Evolutionary conservation across 2,797 vertebrate species (phyloP).

Genomic region (Acanthis flammea): DNA sequence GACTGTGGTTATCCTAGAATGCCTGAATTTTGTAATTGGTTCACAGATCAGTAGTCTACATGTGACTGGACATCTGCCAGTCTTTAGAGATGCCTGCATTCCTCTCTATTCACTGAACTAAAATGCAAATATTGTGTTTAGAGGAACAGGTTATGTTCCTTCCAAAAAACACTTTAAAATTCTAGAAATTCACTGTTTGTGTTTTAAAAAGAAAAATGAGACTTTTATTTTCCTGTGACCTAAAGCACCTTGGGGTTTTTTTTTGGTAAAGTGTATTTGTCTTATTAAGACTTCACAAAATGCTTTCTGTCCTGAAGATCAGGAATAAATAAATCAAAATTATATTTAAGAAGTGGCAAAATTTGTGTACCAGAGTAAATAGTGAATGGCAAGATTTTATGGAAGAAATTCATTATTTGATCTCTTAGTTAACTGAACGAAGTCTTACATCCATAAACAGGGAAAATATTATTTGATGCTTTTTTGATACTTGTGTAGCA

Average conservation of each 20-base stretch:
- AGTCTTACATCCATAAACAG: neutral
- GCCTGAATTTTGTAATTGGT: neutral
- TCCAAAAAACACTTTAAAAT: neutral
- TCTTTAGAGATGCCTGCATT: neutral
- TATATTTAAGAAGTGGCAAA: neutral
- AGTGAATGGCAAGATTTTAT: neutral
- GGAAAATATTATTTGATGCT: neutral
- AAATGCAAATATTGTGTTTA: neutral
- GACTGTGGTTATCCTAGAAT: neutral
- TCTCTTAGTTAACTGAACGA: neutral
- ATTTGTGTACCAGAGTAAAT: neutral
- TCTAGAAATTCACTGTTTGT: neutral
- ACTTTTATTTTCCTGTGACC: neutral
- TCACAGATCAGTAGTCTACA: neutral
- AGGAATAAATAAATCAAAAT: neutral
- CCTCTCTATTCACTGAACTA: neutral
- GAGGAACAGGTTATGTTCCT: neutral
- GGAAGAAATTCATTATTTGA: neutral
- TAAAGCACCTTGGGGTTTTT: neutral
- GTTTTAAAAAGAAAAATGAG: neutral
- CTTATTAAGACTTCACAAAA: neutral
- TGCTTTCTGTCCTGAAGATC: neutral
- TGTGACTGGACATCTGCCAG: neutral
- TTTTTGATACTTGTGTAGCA: neutral
- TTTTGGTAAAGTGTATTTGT: neutral